phyloP scores from a whole-genome alignment of 2,113 vertebrate species.

The Lepus americanus region DNA sequence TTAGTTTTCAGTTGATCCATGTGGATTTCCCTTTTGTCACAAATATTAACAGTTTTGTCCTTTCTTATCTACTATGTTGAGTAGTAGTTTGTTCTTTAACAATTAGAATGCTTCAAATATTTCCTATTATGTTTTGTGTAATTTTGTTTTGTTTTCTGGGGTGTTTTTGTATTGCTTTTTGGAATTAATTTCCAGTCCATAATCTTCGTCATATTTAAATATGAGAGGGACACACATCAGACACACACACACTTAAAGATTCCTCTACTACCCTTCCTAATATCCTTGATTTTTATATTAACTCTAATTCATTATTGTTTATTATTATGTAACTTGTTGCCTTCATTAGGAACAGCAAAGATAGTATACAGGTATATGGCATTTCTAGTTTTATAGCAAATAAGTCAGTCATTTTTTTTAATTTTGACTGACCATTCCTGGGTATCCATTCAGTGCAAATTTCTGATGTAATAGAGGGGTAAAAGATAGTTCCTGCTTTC shows the following conservation, averaged over 20 bases:
- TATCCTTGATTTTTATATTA: constrained; percentile 9
- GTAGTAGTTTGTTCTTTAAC: neutral
- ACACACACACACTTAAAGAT: too few relatives aligned
- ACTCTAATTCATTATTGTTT: constrained; percentile 15
- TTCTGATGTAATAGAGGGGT: neutral
- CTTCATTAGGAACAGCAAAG: neutral
- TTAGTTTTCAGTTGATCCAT: neutral
- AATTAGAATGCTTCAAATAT: neutral
- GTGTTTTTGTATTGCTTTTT: neutral
- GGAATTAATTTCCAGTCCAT: neutral
- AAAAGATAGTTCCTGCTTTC: neutral
- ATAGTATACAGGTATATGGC: neutral
- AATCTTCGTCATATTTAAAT: neutral
- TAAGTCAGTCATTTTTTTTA: neutral
- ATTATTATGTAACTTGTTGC: neutral
- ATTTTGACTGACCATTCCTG: neutral
- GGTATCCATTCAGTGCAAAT: neutral
- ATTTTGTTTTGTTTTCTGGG: neutral
- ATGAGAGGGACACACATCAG: too few relatives aligned
- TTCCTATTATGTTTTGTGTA: neutral
- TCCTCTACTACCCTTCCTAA: neutral
- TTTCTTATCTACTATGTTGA: neutral
- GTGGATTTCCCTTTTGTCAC: constrained; percentile 21
- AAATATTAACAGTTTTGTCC: neutral
- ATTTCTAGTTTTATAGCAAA: neutral